Base-by-base conservation (phyloP, 2,113 vertebrate genomes). In the Carassius gibelio region DNA sequence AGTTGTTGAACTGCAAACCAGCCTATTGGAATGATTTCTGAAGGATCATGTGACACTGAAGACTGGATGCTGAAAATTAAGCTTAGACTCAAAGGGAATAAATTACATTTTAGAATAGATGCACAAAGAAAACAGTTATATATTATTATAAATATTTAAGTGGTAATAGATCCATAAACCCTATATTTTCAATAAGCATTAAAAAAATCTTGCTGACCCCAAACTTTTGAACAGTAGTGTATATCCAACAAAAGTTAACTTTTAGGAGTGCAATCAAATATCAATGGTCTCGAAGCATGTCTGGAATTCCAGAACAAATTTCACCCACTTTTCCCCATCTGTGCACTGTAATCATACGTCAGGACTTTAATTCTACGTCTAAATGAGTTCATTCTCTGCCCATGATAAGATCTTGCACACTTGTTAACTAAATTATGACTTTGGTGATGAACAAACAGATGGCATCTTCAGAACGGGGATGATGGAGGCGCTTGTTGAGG, bases 371-470 rank as follows among this genome's bases (percentile, higher is more conserved):
- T 80, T 80, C 7, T 45, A 80, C 78, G 23, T 64, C 59, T 80
- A 64, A 80, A 80, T 80, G 59, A 80, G 38, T 66, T 64, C 21
- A 80, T 80, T 80, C 78, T 80, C n/a, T n/a, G 59, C 77, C 36
- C n/a, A 45, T 80, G 64, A 80, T 80, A 80, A 6, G 59, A 80
- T 80, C 38, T 80, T 64, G 21, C 77, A 80, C 77, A 61, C 52
- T 79, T 79, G 76, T 79, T 79, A 79, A 62, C 76, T 64, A 50
- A 68, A 82, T 82, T 21, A 69, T 52, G 3, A 15, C 42, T 66
- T 50, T 21, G 14, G 23, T 55, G 45, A 82, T 82, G 80, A 82
- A 82, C 45, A 82, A 82, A 52, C 80, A 82, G 80, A 82, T 82
- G 80, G 45, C 10, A n/a, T 21, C 80, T 69, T 36, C 61, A 55